Percentiles rank a stretch among this genome's conserved stretches.
Conservation (phyloP, 2,888 invertebrate genomes). For the Papilio demoleus region DNA sequence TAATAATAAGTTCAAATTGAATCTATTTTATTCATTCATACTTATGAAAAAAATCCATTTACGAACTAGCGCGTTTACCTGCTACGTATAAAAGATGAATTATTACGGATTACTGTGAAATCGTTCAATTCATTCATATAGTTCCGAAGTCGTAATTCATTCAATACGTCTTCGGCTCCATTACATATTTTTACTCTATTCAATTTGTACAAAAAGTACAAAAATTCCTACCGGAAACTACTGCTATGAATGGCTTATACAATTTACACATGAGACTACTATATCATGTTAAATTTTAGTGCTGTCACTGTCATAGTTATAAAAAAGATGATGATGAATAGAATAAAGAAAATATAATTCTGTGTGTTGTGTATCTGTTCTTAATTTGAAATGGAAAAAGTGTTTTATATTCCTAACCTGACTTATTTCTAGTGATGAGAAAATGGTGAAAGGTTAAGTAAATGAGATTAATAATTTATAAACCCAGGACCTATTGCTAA, state of each 20-base stretch:
- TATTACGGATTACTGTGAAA: conserved; percentile 16
- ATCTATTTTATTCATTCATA: neutral
- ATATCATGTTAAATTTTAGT: neutral
- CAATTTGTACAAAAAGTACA: conserved; percentile 53
- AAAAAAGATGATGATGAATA: conserved; percentile 13
- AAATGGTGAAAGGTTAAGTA: no score
- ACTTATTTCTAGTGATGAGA: no score
- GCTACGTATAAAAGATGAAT: conserved; percentile 7
- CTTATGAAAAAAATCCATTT: neutral
- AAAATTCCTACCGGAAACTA: conserved; percentile 57
- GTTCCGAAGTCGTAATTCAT: conserved; percentile 36
- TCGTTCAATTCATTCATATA: conserved; percentile 31
- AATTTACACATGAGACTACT: neutral
- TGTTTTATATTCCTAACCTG: no score
- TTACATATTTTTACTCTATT: conserved; percentile 49
- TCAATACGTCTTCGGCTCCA: conserved; percentile 38
- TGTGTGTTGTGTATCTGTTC: no score
- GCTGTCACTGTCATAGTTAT: neutral
- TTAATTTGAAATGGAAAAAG: no score
- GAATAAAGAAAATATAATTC: no score
- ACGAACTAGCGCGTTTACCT: neutral
- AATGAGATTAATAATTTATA: no score
- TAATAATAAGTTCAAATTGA: no score
- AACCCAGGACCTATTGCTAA: no score
- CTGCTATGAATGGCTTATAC: conserved; percentile 1